Conservation (phyloP, 2,797 vertebrate species). For the Dipus sagitta region DNA sequence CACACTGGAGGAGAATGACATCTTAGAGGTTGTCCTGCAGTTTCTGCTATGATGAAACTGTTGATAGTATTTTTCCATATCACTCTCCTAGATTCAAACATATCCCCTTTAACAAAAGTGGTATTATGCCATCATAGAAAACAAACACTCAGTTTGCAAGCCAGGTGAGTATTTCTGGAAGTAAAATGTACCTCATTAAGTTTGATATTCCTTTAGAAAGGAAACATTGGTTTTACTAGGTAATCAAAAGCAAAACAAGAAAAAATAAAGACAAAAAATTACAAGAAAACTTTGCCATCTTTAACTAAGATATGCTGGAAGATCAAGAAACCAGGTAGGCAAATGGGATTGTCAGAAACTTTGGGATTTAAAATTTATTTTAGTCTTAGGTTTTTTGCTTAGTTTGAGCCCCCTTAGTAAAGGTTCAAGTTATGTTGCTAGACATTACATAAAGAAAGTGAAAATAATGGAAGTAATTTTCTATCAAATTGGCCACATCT, state of each 20-base stretch:
- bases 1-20: neutral
- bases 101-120: neutral
- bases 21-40: neutral
- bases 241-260: neutral
- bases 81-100: neutral
- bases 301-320: neutral
- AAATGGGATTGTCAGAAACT: neutral
- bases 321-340: neutral
- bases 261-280: neutral
- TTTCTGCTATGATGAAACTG: neutral
- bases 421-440: neutral
- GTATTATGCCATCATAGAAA: neutral
- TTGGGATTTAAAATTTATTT: neutral
- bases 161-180: neutral
- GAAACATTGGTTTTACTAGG: neutral
- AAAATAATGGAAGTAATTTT: too few species aligned
- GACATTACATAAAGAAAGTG: neutral
- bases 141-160: neutral
- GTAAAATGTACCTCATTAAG: neutral
- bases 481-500: neutral
- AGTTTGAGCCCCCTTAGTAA: neutral
- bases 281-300: neutral
- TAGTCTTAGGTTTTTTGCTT: neutral
- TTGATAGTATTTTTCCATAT: neutral
- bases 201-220: neutral